These are phyloP conservation scores for Trichopria drosophilae DNA, from an alignment of 2,888 invertebrate species.

Conservation along the genomic window DNA sequence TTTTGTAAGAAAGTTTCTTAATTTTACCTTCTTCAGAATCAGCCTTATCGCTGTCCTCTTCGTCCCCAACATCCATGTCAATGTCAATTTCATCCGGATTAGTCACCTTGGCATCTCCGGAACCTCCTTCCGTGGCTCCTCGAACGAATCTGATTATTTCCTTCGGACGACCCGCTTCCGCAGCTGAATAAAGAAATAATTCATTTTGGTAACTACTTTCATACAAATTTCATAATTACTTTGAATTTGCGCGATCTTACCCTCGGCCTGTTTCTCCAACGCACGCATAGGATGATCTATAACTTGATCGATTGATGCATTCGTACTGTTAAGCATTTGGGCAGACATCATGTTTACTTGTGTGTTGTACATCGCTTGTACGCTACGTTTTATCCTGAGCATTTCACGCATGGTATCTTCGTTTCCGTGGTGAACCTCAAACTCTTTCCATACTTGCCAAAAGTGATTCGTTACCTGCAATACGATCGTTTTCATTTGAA, in stretches of 20 bases:
- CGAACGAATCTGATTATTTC: conserved; percentile 83
- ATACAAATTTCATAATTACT: neutral
- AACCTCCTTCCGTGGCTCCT: conserved; percentile 81
- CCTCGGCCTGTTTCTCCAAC: too few species aligned
- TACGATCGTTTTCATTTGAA: too few species aligned
- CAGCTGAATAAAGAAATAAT: conserved; percentile 30
- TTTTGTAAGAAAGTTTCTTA: conserved; percentile 19
- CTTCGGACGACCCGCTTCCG: conserved; percentile 39
- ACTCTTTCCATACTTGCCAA: conserved; percentile 99
- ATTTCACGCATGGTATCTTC: conserved; percentile 99
- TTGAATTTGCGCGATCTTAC: too few species aligned
- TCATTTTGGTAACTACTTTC: neutral
- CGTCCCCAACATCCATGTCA: conserved; percentile 72
- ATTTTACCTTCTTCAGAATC: conserved; percentile 59
- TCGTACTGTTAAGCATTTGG: conserved; percentile 87
- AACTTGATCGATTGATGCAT: conserved; percentile 73
- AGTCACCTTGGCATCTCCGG: conserved; percentile 65
- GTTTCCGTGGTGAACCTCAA: conserved; percentile 98
- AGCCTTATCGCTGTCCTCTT: conserved; percentile 65
- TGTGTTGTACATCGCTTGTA: conserved; percentile 97
- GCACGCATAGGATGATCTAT: too few species aligned
- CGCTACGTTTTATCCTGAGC: conserved; percentile 95
- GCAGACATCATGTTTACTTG: conserved; percentile 99
- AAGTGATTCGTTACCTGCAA: conserved; percentile 77
- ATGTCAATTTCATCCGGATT: conserved; percentile 90